A percentile compares a stretch with the other conserved stretches of the same genome.
Evolutionary conservation across 1,140 invertebrate genomes (phyloP).

Genomic region (Xylocopa sonorina): DNA sequence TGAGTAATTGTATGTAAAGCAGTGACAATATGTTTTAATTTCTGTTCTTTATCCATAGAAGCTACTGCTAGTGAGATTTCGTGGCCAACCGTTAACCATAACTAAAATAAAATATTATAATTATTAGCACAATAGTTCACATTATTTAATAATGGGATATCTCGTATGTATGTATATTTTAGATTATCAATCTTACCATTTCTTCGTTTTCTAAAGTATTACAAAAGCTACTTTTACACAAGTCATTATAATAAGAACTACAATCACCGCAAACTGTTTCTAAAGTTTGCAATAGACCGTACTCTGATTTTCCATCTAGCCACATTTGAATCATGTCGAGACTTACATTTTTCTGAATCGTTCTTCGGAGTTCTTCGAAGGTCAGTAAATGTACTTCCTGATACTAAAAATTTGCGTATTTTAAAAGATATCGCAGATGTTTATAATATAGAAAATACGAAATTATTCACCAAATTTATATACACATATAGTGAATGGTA

Average conservation of each 20-base stretch:
- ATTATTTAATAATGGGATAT: not conserved
- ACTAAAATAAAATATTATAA: conserved; percentile 44
- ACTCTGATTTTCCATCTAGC: conserved; percentile 55
- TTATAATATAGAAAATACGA: conserved; percentile 5
- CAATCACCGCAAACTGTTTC: conserved; percentile 42
- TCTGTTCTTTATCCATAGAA: conserved; percentile 55
- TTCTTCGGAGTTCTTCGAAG: conserved; percentile 57
- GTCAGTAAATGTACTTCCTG: conserved; percentile 67
- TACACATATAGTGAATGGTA: not conserved
- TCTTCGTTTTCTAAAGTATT: conserved; percentile 36
- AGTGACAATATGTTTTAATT: conserved; percentile 67
- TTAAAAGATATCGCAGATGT: not conserved
- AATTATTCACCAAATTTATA: not conserved
- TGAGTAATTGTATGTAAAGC: conserved; percentile 66
- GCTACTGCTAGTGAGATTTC: conserved; percentile 70
- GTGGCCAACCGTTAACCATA: conserved; percentile 71
- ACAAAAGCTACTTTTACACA: conserved; percentile 53
- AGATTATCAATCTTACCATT: conserved; percentile 45
- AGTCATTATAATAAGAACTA: conserved; percentile 51
- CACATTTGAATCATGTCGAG: conserved; percentile 56
- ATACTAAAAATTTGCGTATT: conserved; percentile 46
- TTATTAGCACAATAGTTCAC: not conserved
- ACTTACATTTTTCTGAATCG: conserved; percentile 34
- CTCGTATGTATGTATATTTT: too few relatives aligned
- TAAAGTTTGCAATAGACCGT: conserved; percentile 64